Percentiles rank a stretch among this genome's conserved stretches.
Evolutionary conservation across 2,113 vertebrate genomes (phyloP).

Genomic region (Mesitornis unicolor): DNA sequence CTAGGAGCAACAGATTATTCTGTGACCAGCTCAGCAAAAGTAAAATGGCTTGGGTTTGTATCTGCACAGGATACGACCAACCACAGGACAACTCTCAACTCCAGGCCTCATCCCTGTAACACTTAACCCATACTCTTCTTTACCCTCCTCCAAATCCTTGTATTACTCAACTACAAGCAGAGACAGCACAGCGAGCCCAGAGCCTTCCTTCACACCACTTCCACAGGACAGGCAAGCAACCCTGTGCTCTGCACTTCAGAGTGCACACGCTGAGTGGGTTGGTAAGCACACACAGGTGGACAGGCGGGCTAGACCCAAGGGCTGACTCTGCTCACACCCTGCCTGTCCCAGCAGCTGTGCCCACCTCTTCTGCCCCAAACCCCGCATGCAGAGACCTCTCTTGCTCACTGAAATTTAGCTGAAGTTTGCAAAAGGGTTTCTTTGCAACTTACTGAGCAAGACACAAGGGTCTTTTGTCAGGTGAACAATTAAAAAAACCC

Average conservation of each 20-base stretch:
- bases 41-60: neutral
- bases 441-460: fast-evolving
- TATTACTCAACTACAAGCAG: neutral
- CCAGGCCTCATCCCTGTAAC: neutral
- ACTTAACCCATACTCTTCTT: neutral
- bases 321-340: fast-evolving
- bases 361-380: neutral
- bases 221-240: fast-evolving
- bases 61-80: fast-evolving
- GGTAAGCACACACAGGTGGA: fast-evolving
- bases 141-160: fast-evolving
- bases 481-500: neutral
- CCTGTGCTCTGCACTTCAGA: too few relatives aligned
- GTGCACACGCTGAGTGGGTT: fast-evolving
- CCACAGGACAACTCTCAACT: neutral
- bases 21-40: neutral
- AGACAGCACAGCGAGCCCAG: fast-evolving
- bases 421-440: neutral
- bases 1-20: neutral
- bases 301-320: fast-evolving
- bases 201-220: neutral
- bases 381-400: fast-evolving
- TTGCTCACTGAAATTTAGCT: fast-evolving
- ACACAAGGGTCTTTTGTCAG: neutral
- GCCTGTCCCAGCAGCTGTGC: neutral